Percentiles rank a stretch among this genome's conserved stretches.
phyloP scores from a whole-genome alignment of 2,113 vertebrate species.

The Phaethon lepturus region DNA sequence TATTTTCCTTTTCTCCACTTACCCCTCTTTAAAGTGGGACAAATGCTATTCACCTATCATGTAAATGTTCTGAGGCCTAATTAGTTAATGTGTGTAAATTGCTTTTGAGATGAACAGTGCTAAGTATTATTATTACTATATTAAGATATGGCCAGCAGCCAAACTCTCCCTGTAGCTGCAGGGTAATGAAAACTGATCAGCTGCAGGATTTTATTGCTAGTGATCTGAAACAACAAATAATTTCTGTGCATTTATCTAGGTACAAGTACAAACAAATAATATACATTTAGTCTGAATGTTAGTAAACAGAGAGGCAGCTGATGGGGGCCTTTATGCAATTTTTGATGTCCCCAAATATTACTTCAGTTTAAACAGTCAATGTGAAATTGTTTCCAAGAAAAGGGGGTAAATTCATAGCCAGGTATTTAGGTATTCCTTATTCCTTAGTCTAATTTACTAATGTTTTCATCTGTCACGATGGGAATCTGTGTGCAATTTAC shows the following conservation, averaged over 20 bases:
- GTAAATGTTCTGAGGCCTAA: conserved; percentile 58
- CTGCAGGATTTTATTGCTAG: conserved; percentile 20
- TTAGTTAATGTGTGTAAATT: conserved; percentile 69
- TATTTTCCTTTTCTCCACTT: conserved; percentile 6
- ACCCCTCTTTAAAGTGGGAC: background rate
- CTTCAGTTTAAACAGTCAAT: background rate
- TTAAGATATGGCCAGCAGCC: conserved; percentile 66
- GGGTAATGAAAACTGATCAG: conserved; percentile 50
- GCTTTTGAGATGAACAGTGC: conserved; percentile 60
- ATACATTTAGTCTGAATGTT: background rate
- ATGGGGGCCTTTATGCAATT: background rate
- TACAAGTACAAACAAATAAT: background rate
- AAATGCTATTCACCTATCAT: conserved; percentile 35
- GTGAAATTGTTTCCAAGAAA: background rate
- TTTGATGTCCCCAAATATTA: background rate
- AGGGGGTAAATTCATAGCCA: background rate
- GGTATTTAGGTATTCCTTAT: background rate
- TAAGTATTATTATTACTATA: conserved; percentile 66
- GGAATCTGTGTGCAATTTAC: background rate
- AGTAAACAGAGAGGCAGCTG: background rate
- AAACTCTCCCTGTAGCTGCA: conserved; percentile 40
- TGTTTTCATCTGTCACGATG: background rate
- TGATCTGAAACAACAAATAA: conserved; percentile 19
- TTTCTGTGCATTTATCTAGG: background rate
- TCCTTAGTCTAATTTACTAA: background rate